Evolutionary conservation across 2,797 vertebrate genomes (phyloP), one percentile per base, ranked within the genome.

Genomic region (Sebastes diploproa): DNA sequence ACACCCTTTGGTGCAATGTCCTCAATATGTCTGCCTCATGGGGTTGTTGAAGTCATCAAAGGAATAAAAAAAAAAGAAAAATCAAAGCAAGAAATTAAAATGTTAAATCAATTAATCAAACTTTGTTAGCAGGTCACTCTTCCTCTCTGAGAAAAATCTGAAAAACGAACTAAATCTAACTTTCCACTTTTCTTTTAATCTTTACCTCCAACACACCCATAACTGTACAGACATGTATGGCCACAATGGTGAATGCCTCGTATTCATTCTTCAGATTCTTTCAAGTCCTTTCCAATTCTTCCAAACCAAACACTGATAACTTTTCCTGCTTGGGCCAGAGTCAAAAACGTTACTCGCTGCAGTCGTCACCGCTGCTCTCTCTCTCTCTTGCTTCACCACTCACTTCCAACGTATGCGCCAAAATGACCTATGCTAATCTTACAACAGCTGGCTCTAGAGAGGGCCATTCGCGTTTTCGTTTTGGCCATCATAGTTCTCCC

Each of bases 61-160:
- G 67, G 38, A 76, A 75, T 83, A 52, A 63, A 78, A 25, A 25
- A 25, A 18, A 14, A 8, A 36, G 3, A 42, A 25, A 62, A 62
- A 82, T 79, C 71, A 72, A 82, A 80, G 68, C 83, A 86, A 80
- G 78, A 80, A 54, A 88, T 88, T 67, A 58, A 83, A 70, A 83
- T 63, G 60, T 78, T 79, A 36, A 82, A 85, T 80, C 22, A 64
- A 65, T 86, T 78, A 78, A 82, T 78, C 65, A 85, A 85, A 82
- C 67, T 56, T 38, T 80, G 46, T 58, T 55, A 82, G 64, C n/a
- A 20, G 52, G 30, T 68, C 69, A 71, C 36, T 62, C 13, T 27
- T 69, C 4, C 25, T 72, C 42, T 81, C 58, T 55, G 71, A 65
- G 73, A 42, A 63, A 77, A 77, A 32, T 66, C 56, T 67, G 46